These are phyloP conservation scores for Ancistrus triradiatus DNA, from an alignment of 2,113 vertebrate species.

Conservation along the genomic window DNA sequence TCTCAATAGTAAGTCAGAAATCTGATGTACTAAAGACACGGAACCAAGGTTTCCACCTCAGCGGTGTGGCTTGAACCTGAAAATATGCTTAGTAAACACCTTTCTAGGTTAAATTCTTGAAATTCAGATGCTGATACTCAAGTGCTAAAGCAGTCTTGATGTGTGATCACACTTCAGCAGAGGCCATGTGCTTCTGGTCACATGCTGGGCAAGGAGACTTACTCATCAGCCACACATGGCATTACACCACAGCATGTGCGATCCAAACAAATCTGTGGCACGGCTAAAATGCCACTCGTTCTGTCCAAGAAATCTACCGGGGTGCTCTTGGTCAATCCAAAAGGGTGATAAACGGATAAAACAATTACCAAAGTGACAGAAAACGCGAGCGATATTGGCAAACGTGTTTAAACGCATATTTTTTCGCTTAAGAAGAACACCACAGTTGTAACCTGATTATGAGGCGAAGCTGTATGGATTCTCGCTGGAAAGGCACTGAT, in stretches of 20 bases:
- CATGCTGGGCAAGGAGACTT: conserved; percentile 21
- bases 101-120: too few species aligned
- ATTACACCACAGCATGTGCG: conserved; percentile 17
- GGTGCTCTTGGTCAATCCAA: neutral
- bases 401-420: too few species aligned
- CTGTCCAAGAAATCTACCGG: neutral
- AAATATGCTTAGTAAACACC: too few species aligned
- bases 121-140: neutral
- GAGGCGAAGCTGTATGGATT: conserved; percentile 3
- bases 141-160: neutral
- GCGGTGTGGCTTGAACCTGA: too few species aligned
- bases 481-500: neutral
- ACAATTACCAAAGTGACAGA: neutral
- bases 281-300: neutral
- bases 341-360: neutral
- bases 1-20: too few species aligned
- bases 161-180: conserved; percentile 40
- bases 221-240: conserved; percentile 33
- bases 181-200: conserved; percentile 34
- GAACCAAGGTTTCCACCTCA: too few species aligned
- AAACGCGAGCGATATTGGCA: neutral
- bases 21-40: too few species aligned
- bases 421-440: too few species aligned
- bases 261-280: conserved; percentile 43
- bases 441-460: neutral